These are phyloP conservation scores for Creontiades dilutus DNA, from an alignment of 2,888 invertebrate species.

Conservation along the genomic window DNA sequence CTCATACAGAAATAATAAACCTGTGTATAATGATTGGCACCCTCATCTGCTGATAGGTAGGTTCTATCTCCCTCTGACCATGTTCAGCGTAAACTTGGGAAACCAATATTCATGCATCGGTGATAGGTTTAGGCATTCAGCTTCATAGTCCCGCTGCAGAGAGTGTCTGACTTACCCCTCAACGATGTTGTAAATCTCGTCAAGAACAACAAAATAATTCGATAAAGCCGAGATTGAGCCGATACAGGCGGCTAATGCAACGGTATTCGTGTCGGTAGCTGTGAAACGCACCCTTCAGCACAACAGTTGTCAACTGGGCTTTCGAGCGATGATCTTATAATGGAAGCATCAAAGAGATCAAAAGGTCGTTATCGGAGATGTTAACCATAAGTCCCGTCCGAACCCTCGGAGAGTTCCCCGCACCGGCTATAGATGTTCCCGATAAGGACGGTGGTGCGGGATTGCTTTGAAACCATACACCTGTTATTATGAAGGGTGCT, in stretches of 20 bases:
- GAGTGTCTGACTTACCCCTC: too few relatives aligned
- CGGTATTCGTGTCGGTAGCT: neutral
- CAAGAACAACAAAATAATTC: too few relatives aligned
- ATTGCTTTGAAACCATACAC: neutral
- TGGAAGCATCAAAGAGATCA: neutral
- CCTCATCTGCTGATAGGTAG: too few relatives aligned
- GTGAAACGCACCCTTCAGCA: neutral
- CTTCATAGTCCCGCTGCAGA: too few relatives aligned
- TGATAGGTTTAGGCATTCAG: too few relatives aligned
- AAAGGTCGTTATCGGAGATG: neutral
- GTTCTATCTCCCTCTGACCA: too few relatives aligned
- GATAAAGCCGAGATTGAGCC: too few relatives aligned
- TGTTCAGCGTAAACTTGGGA: too few relatives aligned
- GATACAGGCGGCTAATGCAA: neutral
- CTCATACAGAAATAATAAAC: too few relatives aligned
- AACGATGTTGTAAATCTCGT: too few relatives aligned
- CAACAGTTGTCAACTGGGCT: neutral
- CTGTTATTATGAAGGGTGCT: neutral
- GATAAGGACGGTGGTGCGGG: neutral
- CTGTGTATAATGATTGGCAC: too few relatives aligned
- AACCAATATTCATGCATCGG: too few relatives aligned
- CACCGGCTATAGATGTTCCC: neutral
- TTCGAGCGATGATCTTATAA: neutral
- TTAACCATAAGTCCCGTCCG: constrained; percentile 20
- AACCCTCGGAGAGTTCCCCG: neutral